Evolutionary conservation across 2,113 vertebrate genomes (phyloP), one percentile per base, ranked within the genome.

Genomic region (Callorhinus ursinus): DNA sequence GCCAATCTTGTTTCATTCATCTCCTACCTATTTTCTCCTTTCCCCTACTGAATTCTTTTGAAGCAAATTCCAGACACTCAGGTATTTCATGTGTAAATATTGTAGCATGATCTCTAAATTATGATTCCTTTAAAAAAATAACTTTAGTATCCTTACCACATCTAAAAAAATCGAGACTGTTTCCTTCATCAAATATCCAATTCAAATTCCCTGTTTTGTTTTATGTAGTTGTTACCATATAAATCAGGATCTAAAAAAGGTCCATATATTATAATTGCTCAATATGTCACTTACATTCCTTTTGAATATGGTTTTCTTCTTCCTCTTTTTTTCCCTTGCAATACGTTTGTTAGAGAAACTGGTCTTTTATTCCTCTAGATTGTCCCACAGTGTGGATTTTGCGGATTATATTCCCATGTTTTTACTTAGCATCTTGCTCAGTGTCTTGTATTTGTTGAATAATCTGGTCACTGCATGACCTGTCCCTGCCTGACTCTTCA

Each of bases 71-170:
- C 53, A 92, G 59, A 85, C 1, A 0, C 39, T 59, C 33, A 63
- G 10, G 39, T 82, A 46, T 81, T 85, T 91, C 22, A 49, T 33
- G 7, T 65, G 4, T 69, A 89, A 92, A 69, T 94, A 90, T 81
- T 85, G 89, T 63, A 95, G 28, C 42, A 86, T 85, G 65, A 81
- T 89, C 24, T 96, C n/a, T 77, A 69, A 94, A 94, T 53, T 88
- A 81, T 28, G n/a, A 61, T 88, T 84, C 55, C 33, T 90, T 90
- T 42, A 19, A 81, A 93, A 88, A 90, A 79, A 28, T 42, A 84
- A n/a, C 51, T 61, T 84, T 46, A 59, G 61, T 93, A 65, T 39
- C 42, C 76, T 69, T 61, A 82, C 28, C 19, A 14, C 49, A 85
- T 79, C 6, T 79, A 67, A 31, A 96, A 94, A 79, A 65, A 69